Percentiles rank a stretch among this genome's conserved stretches.
phyloP scores from a whole-genome alignment of 2,113 vertebrate genomes.

The Xenopus tropicalis region DNA sequence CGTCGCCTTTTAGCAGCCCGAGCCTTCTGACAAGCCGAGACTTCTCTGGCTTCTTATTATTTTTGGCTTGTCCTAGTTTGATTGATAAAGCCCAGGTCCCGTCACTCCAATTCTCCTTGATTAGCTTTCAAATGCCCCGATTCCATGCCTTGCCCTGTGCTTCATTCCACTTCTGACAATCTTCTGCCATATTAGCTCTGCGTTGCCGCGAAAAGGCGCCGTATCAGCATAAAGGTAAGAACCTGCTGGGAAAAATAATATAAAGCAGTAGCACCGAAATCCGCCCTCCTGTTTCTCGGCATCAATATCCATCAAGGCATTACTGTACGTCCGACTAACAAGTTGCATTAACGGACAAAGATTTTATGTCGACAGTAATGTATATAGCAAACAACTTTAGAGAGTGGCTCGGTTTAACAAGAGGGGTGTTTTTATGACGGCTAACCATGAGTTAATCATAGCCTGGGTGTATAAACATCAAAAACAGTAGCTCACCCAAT shows the following conservation, averaged over 20 bases:
- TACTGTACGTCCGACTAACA: too few relatives aligned
- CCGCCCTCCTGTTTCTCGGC: neutral
- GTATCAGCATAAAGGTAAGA: conserved; percentile 3
- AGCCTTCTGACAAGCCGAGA: neutral
- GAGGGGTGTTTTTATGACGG: too few relatives aligned
- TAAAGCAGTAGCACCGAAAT: neutral
- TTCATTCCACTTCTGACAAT: conserved; percentile 3
- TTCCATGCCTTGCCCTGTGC: neutral
- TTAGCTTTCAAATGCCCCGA: neutral
- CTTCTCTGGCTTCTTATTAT: neutral
- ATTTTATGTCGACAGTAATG: too few relatives aligned
- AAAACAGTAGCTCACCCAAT: too few relatives aligned
- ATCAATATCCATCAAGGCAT: too few relatives aligned
- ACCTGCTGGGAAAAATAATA: neutral
- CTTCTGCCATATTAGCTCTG: neutral
- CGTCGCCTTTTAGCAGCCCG: neutral
- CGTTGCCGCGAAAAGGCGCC: neutral
- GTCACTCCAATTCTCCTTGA: neutral
- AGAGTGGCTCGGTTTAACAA: too few relatives aligned
- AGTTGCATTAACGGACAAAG: too few relatives aligned
- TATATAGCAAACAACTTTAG: too few relatives aligned
- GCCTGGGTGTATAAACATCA: too few relatives aligned
- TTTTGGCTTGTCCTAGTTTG: neutral
- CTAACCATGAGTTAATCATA: too few relatives aligned
- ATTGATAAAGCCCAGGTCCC: conserved; percentile 1